These are phyloP conservation scores for Pseudolycoriella hygida DNA, from an alignment of 2,888 invertebrate species.

Conservation along the genomic window DNA sequence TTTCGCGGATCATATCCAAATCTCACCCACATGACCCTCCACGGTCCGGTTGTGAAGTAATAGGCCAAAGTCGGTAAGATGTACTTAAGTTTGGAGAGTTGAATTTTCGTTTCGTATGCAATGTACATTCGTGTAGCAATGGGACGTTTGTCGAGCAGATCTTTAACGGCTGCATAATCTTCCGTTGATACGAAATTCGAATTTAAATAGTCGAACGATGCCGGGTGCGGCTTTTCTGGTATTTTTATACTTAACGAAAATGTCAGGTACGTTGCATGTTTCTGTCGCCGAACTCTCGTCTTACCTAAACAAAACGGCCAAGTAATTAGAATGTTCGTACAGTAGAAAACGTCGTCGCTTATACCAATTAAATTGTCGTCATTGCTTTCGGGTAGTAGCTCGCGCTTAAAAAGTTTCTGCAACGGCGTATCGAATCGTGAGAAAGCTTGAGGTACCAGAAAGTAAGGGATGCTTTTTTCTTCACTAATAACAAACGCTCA, in stretches of 20 bases:
- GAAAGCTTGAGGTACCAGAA: constrained; percentile 61
- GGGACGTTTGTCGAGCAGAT: constrained; percentile 69
- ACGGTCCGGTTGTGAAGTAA: constrained; percentile 79
- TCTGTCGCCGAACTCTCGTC: constrained; percentile 33
- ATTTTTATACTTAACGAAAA: constrained; percentile 43
- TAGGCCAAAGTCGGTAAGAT: constrained; percentile 71
- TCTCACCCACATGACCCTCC: constrained; percentile 78
- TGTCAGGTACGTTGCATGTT: constrained; percentile 40
- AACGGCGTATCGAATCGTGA: constrained; percentile 52
- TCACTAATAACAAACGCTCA: constrained; percentile 5
- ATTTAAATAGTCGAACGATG: constrained; percentile 36
- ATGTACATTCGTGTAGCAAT: constrained; percentile 77
- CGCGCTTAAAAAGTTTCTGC: constrained; percentile 23
- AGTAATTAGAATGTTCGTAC: too few species aligned
- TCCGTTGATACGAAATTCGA: constrained; percentile 29
- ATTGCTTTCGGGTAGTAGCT: constrained; percentile 23
- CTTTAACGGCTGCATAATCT: constrained; percentile 31
- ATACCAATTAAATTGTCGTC: constrained; percentile 18
- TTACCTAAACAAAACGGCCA: constrained; percentile 31
- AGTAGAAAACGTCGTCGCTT: too few species aligned
- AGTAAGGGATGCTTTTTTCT: constrained; percentile 32
- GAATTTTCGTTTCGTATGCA: constrained; percentile 41
- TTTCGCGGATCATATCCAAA: constrained; percentile 85
- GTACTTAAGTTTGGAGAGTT: constrained; percentile 45
- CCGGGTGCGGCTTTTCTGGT: constrained; percentile 42